phyloP scores from a whole-genome alignment of 1,140 invertebrate genomes.

The Sitodiplosis mosellana region DNA sequence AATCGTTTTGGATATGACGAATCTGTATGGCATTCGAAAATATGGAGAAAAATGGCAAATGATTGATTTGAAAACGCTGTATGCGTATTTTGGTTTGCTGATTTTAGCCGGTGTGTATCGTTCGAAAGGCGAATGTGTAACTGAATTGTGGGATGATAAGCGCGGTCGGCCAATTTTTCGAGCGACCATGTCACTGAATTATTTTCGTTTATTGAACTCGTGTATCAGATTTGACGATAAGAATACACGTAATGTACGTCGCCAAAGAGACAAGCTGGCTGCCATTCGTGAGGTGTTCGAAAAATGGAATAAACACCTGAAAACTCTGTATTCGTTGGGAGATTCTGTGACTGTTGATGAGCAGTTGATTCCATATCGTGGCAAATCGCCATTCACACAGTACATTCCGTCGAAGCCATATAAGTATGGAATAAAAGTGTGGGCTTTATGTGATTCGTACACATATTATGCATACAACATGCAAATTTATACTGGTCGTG shows the following conservation, averaged over 20 bases:
- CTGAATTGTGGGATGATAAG: neutral
- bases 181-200: constrained; percentile 1
- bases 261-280: neutral
- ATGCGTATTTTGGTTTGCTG: neutral
- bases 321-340: constrained; percentile 9
- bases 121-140: neutral
- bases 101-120: neutral
- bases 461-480: constrained; percentile 8
- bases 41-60: too few species aligned
- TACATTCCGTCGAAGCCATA: constrained; percentile 26
- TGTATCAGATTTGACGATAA: neutral
- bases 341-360: constrained; percentile 16
- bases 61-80: too few species aligned
- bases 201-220: neutral
- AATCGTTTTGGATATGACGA: too few species aligned
- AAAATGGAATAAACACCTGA: constrained; percentile 11
- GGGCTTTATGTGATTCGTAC: constrained; percentile 15
- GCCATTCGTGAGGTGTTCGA: constrained; percentile 4
- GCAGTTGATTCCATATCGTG: constrained; percentile 18
- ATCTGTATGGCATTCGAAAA: too few species aligned
- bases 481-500: neutral
- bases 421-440: constrained; percentile 29
- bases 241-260: neutral
- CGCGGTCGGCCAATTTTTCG: too few species aligned
- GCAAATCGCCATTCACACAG: constrained; percentile 19